Percentiles rank a stretch among this genome's conserved stretches.
These are phyloP conservation scores for Progne subis DNA, from an alignment of 2,113 vertebrate genomes.

Conservation along the genomic window DNA sequence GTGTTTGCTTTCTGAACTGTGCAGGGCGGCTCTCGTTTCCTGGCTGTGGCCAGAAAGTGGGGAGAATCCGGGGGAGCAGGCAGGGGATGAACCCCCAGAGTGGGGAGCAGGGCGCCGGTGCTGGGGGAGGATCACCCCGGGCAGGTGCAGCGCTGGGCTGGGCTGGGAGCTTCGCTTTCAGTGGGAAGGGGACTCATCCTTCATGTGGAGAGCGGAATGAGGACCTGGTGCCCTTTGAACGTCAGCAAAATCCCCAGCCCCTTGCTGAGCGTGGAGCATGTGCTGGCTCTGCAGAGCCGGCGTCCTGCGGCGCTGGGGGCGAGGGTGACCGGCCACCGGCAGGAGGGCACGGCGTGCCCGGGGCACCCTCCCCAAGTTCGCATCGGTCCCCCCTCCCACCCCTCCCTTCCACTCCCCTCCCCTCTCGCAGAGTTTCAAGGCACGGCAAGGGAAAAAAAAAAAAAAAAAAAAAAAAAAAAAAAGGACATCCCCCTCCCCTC, in stretches of 20 bases:
- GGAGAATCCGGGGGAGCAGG: neutral
- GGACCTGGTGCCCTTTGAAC: neutral
- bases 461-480: neutral
- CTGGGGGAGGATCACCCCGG: neutral
- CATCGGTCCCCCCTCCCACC: neutral
- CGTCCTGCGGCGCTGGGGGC: neutral
- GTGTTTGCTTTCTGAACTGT: neutral
- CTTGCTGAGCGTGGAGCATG: neutral
- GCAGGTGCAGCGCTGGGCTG: neutral
- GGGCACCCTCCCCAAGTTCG: neutral
- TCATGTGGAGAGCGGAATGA: neutral
- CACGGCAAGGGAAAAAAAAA: neutral
- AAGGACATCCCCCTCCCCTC: conserved; percentile 26
- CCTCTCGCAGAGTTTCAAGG: conserved; percentile 4
- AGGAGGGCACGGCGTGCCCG: neutral
- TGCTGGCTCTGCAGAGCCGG: conserved; percentile 2
- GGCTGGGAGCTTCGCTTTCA: neutral
- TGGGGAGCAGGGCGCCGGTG: rapidly evolving
- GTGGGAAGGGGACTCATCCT: neutral
- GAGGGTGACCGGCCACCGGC: neutral
- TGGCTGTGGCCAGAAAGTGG: neutral
- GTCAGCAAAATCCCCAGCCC: conserved; percentile 9
- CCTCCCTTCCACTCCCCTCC: neutral
- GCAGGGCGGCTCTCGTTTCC: neutral
- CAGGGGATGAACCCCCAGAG: neutral